A percentile compares a stretch with the other conserved stretches of the same genome.
Conservation (phyloP, 2,797 vertebrate species). For the Hydrolagus colliei region DNA sequence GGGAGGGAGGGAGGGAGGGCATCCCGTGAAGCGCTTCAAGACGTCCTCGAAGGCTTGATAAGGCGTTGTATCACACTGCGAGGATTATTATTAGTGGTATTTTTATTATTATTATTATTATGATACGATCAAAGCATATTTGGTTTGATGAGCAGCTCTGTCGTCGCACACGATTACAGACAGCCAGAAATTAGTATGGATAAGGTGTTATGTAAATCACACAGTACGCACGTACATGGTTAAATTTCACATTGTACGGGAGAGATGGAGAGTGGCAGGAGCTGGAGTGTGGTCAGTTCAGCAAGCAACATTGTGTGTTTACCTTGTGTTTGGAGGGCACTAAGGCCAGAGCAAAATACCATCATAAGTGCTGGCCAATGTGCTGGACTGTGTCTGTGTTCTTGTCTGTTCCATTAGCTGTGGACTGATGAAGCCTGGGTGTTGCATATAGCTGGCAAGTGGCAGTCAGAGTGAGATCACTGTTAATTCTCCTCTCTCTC, state of each 20-base stretch:
- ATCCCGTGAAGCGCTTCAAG: too few species aligned
- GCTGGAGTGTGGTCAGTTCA: background rate
- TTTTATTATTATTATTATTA: background rate
- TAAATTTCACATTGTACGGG: background rate
- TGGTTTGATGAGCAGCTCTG: background rate
- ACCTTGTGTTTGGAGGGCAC: background rate
- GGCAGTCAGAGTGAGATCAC: background rate
- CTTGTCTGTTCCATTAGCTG: background rate
- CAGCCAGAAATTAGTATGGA: constrained; percentile 5
- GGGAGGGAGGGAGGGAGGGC: too few species aligned
- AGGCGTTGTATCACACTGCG: background rate
- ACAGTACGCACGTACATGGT: background rate
- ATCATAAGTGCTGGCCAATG: background rate
- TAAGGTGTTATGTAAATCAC: background rate
- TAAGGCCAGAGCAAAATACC: background rate
- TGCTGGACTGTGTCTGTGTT: background rate
- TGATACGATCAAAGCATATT: background rate
- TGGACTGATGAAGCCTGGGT: background rate
- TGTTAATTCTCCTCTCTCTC: background rate
- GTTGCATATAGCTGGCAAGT: background rate
- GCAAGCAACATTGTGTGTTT: background rate
- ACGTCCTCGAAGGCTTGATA: too few species aligned
- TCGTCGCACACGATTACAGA: background rate
- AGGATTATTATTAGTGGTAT: background rate
- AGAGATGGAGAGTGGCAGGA: background rate